Evolutionary conservation across 2,888 invertebrate species (phyloP).

Genomic region (Alsophila aescularia): DNA sequence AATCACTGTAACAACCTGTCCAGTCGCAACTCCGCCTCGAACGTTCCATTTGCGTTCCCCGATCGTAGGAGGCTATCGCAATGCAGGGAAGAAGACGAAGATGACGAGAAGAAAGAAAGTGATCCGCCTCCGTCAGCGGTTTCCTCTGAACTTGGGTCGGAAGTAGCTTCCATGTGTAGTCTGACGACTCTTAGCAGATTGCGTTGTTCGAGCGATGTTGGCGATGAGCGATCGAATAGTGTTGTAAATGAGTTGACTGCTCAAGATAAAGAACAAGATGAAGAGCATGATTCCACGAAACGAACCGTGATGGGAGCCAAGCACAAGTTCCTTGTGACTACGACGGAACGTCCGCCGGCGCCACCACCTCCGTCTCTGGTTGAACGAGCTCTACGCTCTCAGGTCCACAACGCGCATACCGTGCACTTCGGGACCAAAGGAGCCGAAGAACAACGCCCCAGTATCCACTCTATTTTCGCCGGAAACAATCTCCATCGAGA

Average conservation of each 20-base stretch:
- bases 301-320: slow-evolving; percentile 73
- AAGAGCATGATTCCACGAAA: slow-evolving; percentile 65
- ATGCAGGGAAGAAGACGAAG: slow-evolving; percentile 93
- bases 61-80: slow-evolving; percentile 90
- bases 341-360: slow-evolving; percentile 54
- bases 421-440: slow-evolving; percentile 88
- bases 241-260: slow-evolving; percentile 34
- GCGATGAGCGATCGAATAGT: slow-evolving; percentile 42
- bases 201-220: slow-evolving; percentile 33
- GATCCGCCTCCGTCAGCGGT: slow-evolving; percentile 46
- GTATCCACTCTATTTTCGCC: slow-evolving; percentile 86
- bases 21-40: slow-evolving; percentile 78
- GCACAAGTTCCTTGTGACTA: slow-evolving; percentile 75
- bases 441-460: slow-evolving; percentile 82
- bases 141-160: slow-evolving; percentile 44
- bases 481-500: slow-evolving; percentile 87
- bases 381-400: slow-evolving; percentile 75
- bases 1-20: slow-evolving; percentile 89
- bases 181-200: slow-evolving; percentile 40
- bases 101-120: slow-evolving; percentile 82
- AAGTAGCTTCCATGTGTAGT: slow-evolving; percentile 44
- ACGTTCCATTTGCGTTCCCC: slow-evolving; percentile 78
- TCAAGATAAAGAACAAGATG: slow-evolving; percentile 15
- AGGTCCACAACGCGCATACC: slow-evolving; percentile 86
- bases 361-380: slow-evolving; percentile 60